phyloP scores from a whole-genome alignment of 2,888 invertebrate genomes.

The Chydorus sphaericus region DNA sequence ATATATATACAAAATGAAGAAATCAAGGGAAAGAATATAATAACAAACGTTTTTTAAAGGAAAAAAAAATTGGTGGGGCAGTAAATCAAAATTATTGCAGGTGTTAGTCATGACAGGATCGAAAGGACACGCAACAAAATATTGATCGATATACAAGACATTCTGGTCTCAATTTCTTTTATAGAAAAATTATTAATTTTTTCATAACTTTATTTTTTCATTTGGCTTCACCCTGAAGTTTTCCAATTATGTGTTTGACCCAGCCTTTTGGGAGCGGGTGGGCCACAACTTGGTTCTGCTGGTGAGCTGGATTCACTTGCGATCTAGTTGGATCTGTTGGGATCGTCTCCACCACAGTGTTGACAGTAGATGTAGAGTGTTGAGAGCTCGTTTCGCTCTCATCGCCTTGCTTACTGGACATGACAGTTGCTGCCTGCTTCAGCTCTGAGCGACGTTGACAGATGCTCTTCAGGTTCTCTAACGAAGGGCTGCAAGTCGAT shows the following conservation, averaged over 20 bases:
- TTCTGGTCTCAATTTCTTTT: no score
- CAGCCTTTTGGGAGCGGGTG: conserved; percentile 37
- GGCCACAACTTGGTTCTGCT: conserved; percentile 20
- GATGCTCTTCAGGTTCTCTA: conserved; percentile 26
- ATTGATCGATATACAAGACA: no score
- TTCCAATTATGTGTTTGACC: conserved; percentile 58
- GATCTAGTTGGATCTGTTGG: conserved; percentile 17
- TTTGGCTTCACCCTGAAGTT: conserved; percentile 38
- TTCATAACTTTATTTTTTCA: no score
- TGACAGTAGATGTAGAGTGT: conserved; percentile 29
- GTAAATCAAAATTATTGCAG: no score
- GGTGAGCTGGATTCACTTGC: conserved; percentile 21
- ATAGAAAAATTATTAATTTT: no score
- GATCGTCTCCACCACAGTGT: conserved; percentile 28
- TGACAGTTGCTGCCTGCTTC: background rate
- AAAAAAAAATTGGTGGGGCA: no score
- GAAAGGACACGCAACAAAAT: no score
- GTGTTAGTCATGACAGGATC: no score
- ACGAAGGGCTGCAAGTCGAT: conserved; percentile 17
- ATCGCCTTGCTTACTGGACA: conserved; percentile 20
- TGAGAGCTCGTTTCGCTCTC: conserved; percentile 29
- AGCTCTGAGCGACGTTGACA: conserved; percentile 27
- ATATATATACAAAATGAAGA: no score
- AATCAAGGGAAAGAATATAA: no score
- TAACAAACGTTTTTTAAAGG: no score